These are phyloP conservation scores for Melospiza georgiana DNA, from an alignment of 2,113 vertebrate species.

Conservation along the genomic window DNA sequence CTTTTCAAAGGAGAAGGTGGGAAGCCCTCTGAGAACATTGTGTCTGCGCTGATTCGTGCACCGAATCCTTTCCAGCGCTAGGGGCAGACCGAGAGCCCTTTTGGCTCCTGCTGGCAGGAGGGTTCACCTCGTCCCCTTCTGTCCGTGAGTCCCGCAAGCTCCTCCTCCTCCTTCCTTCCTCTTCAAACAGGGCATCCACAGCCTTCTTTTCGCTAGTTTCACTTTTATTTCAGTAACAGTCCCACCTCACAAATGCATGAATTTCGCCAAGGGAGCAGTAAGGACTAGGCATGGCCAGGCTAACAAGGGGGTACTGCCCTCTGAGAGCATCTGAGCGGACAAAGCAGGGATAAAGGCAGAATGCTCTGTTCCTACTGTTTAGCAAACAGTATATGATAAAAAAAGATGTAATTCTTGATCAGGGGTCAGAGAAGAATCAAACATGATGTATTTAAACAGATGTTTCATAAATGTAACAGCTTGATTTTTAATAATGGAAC, in stretches of 20 bases:
- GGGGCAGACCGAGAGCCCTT: background rate
- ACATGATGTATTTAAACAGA: background rate
- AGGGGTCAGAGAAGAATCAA: background rate
- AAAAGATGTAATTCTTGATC: background rate
- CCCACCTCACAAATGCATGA: background rate
- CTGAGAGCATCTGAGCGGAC: background rate
- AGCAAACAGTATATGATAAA: background rate
- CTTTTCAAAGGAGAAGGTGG: background rate
- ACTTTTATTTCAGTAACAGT: background rate
- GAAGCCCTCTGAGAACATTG: background rate
- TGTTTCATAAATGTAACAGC: background rate
- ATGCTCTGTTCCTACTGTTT: background rate
- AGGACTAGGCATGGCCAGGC: background rate
- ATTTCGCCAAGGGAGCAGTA: background rate
- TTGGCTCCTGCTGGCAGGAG: background rate
- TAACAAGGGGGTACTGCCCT: background rate
- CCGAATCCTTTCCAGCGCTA: background rate
- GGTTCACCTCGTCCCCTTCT: background rate
- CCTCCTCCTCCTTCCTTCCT: background rate
- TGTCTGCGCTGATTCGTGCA: background rate
- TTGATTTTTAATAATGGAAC: background rate
- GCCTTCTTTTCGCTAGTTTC: background rate
- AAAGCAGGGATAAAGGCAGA: background rate
- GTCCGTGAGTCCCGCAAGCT: accelerated
- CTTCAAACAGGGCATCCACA: background rate